Percentiles rank a stretch among this genome's conserved stretches.
phyloP scores from a whole-genome alignment of 2,888 invertebrate genomes.

The Epinotia nisella region DNA sequence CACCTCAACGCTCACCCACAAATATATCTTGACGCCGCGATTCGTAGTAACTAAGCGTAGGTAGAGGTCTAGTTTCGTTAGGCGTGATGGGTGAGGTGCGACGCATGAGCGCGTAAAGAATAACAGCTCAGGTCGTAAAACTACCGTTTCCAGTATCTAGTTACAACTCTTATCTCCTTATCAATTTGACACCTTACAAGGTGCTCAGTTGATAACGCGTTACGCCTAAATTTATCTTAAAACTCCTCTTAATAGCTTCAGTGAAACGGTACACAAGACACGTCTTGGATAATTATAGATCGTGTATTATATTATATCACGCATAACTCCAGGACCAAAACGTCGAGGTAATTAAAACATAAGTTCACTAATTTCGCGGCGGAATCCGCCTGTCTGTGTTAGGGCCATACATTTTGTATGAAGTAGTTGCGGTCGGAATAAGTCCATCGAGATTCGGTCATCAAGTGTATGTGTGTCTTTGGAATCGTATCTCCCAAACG shows the following conservation, averaged over 20 bases:
- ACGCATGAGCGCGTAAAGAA: too few relatives aligned
- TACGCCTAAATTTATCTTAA: conserved; percentile 26
- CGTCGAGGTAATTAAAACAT: not conserved
- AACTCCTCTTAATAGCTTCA: not conserved
- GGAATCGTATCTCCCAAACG: too few relatives aligned
- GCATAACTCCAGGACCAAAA: not conserved
- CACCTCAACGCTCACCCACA: too few relatives aligned
- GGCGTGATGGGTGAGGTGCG: too few relatives aligned
- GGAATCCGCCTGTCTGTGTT: too few relatives aligned
- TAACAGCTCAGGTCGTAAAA: not conserved
- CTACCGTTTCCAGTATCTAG: not conserved
- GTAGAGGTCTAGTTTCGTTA: too few relatives aligned
- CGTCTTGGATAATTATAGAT: not conserved
- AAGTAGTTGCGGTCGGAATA: too few relatives aligned
- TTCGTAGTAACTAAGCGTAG: too few relatives aligned
- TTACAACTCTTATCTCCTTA: conserved; percentile 41
- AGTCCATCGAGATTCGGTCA: too few relatives aligned
- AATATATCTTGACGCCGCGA: too few relatives aligned
- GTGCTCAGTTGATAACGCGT: conserved; percentile 44
- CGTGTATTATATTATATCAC: not conserved
- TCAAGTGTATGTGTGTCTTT: too few relatives aligned
- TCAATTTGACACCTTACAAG: conserved; percentile 56
- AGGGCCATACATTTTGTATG: too few relatives aligned
- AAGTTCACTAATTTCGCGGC: not conserved
- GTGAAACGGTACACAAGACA: not conserved